Percentiles rank a stretch among this genome's conserved stretches.
These are phyloP conservation scores for Herpetotheres cachinnans DNA, from an alignment of 2,113 vertebrate species.

Conservation along the genomic window DNA sequence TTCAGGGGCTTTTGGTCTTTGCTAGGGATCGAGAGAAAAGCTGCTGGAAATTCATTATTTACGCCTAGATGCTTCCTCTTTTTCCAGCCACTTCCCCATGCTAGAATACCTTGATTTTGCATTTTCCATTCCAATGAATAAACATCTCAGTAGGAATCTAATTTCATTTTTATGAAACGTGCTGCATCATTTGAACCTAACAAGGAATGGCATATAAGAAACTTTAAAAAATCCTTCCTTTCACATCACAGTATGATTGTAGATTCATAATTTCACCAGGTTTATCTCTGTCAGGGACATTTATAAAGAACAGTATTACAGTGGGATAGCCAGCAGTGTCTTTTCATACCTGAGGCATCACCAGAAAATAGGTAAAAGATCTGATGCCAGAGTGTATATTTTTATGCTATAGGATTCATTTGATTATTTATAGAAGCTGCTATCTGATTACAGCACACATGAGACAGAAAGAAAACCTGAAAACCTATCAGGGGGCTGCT, in stretches of 20 bases:
- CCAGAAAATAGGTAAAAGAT: constrained; percentile 7
- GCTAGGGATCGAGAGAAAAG: neutral
- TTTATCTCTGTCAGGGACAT: neutral
- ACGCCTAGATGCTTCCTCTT: neutral
- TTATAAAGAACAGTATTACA: neutral
- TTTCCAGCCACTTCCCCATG: neutral
- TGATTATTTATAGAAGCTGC: neutral
- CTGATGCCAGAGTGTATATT: neutral
- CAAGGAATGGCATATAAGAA: neutral
- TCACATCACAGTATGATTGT: neutral
- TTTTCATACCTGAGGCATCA: constrained; percentile 41
- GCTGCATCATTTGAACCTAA: neutral
- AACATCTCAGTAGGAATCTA: neutral
- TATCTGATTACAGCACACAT: neutral
- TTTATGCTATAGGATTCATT: neutral
- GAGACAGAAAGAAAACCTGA: neutral
- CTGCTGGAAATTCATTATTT: neutral
- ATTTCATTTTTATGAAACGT: neutral
- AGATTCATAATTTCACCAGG: neutral
- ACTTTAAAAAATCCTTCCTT: neutral
- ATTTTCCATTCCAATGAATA: neutral
- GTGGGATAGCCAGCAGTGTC: neutral
- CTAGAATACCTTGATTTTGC: neutral
- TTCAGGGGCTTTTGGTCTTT: neutral
- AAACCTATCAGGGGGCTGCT: neutral